phyloP scores from a whole-genome alignment of 2,797 vertebrate species.

The Lemur catta region DNA sequence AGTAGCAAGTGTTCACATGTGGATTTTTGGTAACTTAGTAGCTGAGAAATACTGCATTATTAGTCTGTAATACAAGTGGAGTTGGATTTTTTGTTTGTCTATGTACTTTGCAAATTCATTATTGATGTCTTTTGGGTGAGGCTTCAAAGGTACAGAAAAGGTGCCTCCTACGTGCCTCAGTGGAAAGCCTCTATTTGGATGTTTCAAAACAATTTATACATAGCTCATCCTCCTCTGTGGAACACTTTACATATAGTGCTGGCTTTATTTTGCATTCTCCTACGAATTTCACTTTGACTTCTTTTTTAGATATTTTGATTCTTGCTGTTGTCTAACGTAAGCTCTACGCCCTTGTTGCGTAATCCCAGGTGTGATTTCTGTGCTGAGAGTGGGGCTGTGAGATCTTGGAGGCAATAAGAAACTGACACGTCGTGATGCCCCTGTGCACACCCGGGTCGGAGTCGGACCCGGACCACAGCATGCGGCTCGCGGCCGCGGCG shows the following conservation, averaged over 20 bases:
- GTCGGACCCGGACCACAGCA: not conserved
- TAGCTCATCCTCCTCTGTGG: not conserved
- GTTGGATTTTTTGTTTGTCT: too few relatives aligned
- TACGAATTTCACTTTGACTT: not conserved
- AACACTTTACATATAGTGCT: not conserved
- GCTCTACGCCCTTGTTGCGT: not conserved
- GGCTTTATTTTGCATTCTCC: fast-evolving
- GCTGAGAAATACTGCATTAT: too few relatives aligned
- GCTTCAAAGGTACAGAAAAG: not conserved
- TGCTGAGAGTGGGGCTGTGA: slow-evolving; percentile 87
- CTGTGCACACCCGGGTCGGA: not conserved
- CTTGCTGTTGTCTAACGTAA: not conserved
- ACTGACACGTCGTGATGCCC: slow-evolving; percentile 88
- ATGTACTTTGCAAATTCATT: not conserved
- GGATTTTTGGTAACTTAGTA: not conserved
- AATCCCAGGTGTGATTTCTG: slow-evolving; percentile 87
- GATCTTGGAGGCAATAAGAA: slow-evolving; percentile 80
- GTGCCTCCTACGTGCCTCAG: not conserved
- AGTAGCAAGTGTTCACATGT: not conserved
- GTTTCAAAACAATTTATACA: not conserved
- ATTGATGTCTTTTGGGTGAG: not conserved
- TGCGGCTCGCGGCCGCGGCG: not conserved
- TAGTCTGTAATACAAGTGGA: not conserved
- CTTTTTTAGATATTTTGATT: not conserved
- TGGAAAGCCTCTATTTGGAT: not conserved